A percentile compares a stretch with the other conserved stretches of the same genome.
Evolutionary conservation across 2,888 invertebrate genomes (phyloP).

Genomic region (Phengaris arion): DNA sequence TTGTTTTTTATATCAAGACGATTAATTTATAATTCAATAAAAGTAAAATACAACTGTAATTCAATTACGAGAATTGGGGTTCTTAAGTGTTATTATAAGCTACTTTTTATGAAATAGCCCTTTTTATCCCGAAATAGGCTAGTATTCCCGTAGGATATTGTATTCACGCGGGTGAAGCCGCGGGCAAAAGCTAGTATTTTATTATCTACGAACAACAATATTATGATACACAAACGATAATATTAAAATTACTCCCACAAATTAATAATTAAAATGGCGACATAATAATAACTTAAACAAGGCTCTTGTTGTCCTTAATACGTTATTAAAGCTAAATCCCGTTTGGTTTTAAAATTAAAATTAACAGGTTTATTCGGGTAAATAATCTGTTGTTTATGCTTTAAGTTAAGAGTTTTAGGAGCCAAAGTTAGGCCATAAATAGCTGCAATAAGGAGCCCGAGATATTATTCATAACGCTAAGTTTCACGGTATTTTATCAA

Average conservation of each 20-base stretch:
- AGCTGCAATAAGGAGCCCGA: conserved; percentile 69
- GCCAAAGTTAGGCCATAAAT: conserved; percentile 67
- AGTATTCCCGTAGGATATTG: no score
- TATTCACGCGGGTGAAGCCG: no score
- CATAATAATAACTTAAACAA: conserved; percentile 5
- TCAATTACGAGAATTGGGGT: no score
- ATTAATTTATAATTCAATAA: no score
- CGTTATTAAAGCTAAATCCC: conserved; percentile 27
- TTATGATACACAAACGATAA: neutral
- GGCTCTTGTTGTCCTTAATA: conserved; percentile 22
- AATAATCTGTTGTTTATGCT: conserved; percentile 68
- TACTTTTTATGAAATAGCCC: no score
- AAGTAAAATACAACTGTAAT: no score
- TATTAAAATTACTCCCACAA: conserved; percentile 3
- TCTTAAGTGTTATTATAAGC: no score
- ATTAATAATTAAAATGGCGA: neutral
- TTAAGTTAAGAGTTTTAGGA: conserved; percentile 68
- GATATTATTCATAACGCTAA: conserved; percentile 72
- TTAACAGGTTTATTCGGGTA: conserved; percentile 60
- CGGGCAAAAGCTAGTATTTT: no score
- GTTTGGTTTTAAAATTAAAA: conserved; percentile 42
- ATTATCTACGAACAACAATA: neutral
- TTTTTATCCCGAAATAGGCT: no score
- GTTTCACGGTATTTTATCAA: conserved; percentile 55
- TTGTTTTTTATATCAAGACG: no score